Conservation (phyloP, 2,888 invertebrate genomes). For the Lobophora halterata region DNA sequence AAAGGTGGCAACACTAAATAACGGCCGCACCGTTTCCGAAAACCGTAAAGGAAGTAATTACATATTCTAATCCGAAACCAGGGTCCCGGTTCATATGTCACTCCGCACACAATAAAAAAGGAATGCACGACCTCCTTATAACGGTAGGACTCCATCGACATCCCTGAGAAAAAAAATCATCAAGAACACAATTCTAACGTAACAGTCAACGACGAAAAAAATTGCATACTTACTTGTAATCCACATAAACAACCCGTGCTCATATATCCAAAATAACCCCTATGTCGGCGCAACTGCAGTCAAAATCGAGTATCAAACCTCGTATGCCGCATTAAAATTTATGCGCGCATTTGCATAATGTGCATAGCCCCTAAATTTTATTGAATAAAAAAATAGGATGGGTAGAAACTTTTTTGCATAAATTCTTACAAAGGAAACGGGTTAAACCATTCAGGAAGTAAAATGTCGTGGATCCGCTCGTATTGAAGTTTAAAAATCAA, state of each 20-base stretch:
- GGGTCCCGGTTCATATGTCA: conserved; percentile 76
- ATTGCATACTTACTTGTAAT: conserved; percentile 70
- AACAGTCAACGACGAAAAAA: conserved; percentile 58
- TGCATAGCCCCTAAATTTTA: conserved; percentile 80
- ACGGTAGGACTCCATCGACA: conserved; percentile 64
- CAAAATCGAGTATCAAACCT: conserved; percentile 37
- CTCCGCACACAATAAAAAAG: conserved; percentile 68
- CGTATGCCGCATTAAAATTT: conserved; percentile 66
- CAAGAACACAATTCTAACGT: conserved; percentile 60
- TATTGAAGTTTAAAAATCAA: conserved; percentile 48
- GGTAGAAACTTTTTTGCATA: conserved; percentile 81
- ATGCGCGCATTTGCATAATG: conserved; percentile 82
- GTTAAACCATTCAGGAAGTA: conserved; percentile 78
- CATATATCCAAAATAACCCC: conserved; percentile 38
- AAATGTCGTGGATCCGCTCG: conserved; percentile 68
- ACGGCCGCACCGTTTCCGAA: conserved; percentile 73
- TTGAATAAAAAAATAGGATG: conserved; percentile 82
- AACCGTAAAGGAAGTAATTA: conserved; percentile 80
- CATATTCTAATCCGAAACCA: conserved; percentile 76
- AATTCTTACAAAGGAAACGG: conserved; percentile 80
- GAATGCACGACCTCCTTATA: conserved; percentile 60
- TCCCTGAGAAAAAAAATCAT: conserved; percentile 73
- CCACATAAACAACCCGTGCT: conserved; percentile 50
- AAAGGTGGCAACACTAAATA: conserved; percentile 58
- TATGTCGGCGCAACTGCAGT: conserved; percentile 34